These are phyloP conservation scores for Scortum barcoo DNA, from an alignment of 2,113 vertebrate genomes.

Conservation along the genomic window DNA sequence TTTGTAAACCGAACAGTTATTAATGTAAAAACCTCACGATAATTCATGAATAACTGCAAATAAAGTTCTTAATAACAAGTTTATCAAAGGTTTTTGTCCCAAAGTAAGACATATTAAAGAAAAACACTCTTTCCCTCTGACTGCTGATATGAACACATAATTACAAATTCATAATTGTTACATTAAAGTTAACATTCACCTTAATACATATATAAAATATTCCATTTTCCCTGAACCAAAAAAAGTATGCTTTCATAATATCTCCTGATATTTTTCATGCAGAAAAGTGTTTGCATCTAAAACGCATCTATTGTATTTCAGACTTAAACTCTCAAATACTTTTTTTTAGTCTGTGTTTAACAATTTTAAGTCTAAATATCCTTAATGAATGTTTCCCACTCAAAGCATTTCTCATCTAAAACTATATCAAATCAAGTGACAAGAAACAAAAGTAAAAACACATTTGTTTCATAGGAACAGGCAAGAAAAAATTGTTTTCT, in stretches of 20 bases:
- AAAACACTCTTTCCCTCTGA: background rate
- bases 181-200: background rate
- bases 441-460: background rate
- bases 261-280: constrained; percentile 18
- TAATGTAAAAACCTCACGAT: background rate
- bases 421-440: constrained; percentile 4
- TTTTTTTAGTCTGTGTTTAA: background rate
- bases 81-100: background rate
- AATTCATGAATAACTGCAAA: background rate
- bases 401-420: background rate
- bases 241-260: background rate
- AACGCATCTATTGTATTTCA: constrained; percentile 18
- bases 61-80: background rate
- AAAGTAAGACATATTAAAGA: background rate
- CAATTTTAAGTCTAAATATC: constrained; percentile 2
- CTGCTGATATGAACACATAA: constrained; percentile 2
- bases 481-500: constrained; percentile 14
- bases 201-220: background rate
- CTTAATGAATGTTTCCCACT: background rate
- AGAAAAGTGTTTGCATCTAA: constrained; percentile 5
- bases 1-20: background rate
- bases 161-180: background rate
- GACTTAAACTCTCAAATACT: background rate
- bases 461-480: background rate
- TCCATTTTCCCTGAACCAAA: background rate